Percentiles rank a stretch among this genome's conserved stretches.
These are phyloP conservation scores for Carcina quercana DNA, from an alignment of 2,888 invertebrate species.

Conservation along the genomic window DNA sequence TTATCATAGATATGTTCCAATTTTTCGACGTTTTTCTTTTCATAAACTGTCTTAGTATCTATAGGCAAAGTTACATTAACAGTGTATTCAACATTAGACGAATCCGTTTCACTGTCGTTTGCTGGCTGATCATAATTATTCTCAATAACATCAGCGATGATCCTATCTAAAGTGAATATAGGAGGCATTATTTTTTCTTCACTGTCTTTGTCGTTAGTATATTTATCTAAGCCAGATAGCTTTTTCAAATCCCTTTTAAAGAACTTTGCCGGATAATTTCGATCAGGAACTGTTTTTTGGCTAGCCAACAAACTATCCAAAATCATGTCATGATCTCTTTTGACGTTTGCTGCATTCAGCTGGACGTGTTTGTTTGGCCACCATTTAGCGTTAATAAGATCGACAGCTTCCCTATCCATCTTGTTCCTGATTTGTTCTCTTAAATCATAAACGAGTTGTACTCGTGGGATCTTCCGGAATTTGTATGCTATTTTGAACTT, in stretches of 20 bases:
- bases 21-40: too few species aligned
- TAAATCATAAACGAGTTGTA: constrained; percentile 48
- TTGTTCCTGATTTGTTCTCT: constrained; percentile 49
- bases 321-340: too few species aligned
- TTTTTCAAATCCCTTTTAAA: constrained; percentile 39
- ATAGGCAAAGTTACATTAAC: too few species aligned
- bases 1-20: too few species aligned
- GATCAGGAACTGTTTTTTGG: too few species aligned
- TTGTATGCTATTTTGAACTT: constrained; percentile 40
- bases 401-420: too few species aligned
- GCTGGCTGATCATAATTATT: constrained; percentile 28
- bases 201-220: constrained; percentile 18
- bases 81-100: too few species aligned
- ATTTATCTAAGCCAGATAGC: constrained; percentile 16
- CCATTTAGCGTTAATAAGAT: constrained; percentile 14
- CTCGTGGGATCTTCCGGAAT: constrained; percentile 42
- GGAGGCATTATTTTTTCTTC: constrained; percentile 5
- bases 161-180: constrained; percentile 38
- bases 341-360: constrained; percentile 8
- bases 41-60: too few species aligned
- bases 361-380: too few species aligned
- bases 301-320: too few species aligned
- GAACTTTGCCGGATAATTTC: constrained; percentile 28
- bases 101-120: constrained; percentile 13
- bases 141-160: constrained; percentile 45